Base-by-base conservation (phyloP, 2,888 invertebrate genomes). In the Spilosoma lubricipeda region DNA sequence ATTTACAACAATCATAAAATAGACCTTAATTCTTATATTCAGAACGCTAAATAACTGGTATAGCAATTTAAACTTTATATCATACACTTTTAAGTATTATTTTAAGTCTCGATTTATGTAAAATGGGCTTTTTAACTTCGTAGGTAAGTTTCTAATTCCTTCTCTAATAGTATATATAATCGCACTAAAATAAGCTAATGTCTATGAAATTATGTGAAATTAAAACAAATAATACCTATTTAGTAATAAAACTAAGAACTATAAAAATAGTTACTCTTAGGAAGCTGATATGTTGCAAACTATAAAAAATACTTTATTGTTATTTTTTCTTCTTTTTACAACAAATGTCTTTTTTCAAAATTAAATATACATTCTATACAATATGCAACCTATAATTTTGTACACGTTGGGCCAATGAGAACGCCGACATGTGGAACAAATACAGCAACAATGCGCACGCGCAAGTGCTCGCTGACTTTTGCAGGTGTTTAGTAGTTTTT, bases 331-430 rank as follows among this genome's bases (percentile, higher is more conserved):
- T 56, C 0, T 23, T 23, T 69, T 69, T 68, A 9, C 52, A 68
- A 48, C 23, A 23, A n/a, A 11, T 36, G 27, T 68, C 33, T 36
- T 36, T 36, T 33, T 48, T 52, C 59, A 68, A 69, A 69, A 18
- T 69, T n/a, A 7, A 52, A 56, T 69, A 39, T 15, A 45, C 18
- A 56, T 56, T 56, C 52, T 69, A 56, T 13, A 52, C 11, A 56
- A 18, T 36, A 56, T 30, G 69, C 36, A n/a, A 69, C 5, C 67
- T 67, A 56, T 39, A 69, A n/a, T 39, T 27, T 69, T 69, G 56
- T 69, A 69, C 69, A 69, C 52, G 69, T 69, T 36, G n/a, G n/a
- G 23, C n/a, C 52, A 36, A 33, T 33, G 52, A 68, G 52, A 18
- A 63, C 27, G 59, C 27, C 4, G 4, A 15, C 3, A 56, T n/a